Base-by-base conservation (phyloP, 2,113 vertebrate species). In the Aix galericulata region DNA sequence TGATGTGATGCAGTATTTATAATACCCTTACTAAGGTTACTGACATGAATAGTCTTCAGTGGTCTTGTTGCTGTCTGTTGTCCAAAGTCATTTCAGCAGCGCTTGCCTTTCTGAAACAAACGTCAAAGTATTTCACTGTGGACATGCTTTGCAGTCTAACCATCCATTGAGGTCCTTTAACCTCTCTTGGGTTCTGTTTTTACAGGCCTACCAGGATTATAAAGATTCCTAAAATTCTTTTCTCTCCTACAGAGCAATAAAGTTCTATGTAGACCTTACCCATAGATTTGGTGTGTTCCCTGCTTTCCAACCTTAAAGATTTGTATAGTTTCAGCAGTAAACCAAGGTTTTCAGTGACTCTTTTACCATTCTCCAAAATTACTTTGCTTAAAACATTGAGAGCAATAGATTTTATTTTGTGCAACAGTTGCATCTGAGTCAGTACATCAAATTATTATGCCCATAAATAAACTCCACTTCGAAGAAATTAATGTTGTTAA, bases 171-270 rank as follows among this genome's bases (percentile, higher is more conserved):
- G 34, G 75, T 96, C 86, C 63, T 90, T 94, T 96, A 86, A 96
- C 85, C 79, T 92, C 74, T 92, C 79, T 91, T 79, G 91, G 90
- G 84, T 91, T 90, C 85, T 94, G 86, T 95, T 97, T 96, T 94
- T 95, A 96, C 89, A 96, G 82, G 82, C 93, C 87, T 76, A 88
- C 76, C 81, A 87, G 88, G 91, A 95, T 96, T 94, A 93, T 93
- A 95, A 96, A 94, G 92, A 96, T 97, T 96, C 96, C 77, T 94
- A 82, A 95, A 95, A 96, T 97, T 91, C 79, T 94, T 94, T 91
- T 82, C 80, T 91, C 93, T 96, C 40, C 74, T 94, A 66, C 67
- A 71, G 67, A 55, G 53, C 12, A 84, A 74, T 94, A 71, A 94
- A 91, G 48, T 62, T 87, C 78, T 78, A 14, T 93, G 80, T 82